Conservation (phyloP, 2,113 vertebrate genomes). For the Eublepharis macularius region DNA sequence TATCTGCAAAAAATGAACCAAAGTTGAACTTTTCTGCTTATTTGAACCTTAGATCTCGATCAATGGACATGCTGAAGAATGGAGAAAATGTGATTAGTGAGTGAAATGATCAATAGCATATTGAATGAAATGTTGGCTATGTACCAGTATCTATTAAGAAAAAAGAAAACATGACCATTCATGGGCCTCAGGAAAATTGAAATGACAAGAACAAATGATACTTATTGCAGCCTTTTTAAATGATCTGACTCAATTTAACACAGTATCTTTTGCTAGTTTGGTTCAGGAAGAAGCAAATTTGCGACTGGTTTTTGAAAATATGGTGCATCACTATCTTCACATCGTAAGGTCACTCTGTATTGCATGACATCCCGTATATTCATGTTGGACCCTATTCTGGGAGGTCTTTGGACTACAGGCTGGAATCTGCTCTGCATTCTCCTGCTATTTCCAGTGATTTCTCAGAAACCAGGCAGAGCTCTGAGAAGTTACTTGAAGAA, state of each 20-base stretch:
- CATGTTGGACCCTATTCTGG: not conserved
- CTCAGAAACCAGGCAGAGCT: not conserved
- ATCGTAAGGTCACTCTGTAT: not conserved
- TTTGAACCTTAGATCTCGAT: constrained; percentile 40
- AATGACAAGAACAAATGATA: constrained; percentile 22
- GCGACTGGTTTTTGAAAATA: not conserved
- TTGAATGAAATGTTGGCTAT: constrained; percentile 22
- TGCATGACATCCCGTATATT: not conserved
- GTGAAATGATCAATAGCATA: constrained; percentile 34
- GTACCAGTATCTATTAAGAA: constrained; percentile 7
- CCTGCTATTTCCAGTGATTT: not conserved
- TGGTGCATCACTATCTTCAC: not conserved
- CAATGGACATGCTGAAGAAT: constrained; percentile 8
- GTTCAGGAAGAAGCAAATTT: not conserved
- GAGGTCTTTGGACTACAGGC: not conserved
- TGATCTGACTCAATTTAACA: not conserved
- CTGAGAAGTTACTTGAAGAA: not conserved
- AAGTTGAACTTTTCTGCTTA: not conserved
- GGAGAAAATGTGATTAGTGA: constrained; percentile 34
- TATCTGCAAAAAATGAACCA: not conserved
- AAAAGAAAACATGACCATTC: constrained; percentile 13
- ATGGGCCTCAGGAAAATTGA: not conserved
- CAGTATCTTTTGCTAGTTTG: accelerated
- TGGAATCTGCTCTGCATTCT: not conserved
- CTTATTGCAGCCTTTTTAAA: not conserved